Evolutionary conservation across 2,113 vertebrate species (phyloP), one percentile per base, ranked within the genome.

Genomic region (Hyperopisus bebe): DNA sequence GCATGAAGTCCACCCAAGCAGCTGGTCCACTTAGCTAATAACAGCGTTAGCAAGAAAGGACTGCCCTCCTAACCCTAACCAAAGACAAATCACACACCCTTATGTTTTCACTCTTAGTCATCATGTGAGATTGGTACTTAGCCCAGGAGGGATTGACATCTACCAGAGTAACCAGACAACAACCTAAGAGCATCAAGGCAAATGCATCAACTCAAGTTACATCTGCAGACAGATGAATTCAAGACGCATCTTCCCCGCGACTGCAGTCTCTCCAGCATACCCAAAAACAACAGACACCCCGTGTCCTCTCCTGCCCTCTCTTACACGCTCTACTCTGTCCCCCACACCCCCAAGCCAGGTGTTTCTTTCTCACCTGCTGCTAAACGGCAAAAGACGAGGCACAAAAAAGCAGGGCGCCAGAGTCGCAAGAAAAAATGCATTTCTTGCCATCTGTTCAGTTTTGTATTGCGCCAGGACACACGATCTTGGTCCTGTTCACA

Each of bases 101-200:
- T 11, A 42, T 17, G 86, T 86, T 48, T 70, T 58, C 27, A 86
- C 58, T 74, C n/a, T 70, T 46, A 89, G 51, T 89, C 17, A 74
- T 48, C 58, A 47, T 82, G 46, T 21, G 55, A 51, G 83, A 87
- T 62, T 89, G 42, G 83, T 58, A 19, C 74, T 42, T 50, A 27
- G 74, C 53, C 15, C 53, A 83, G 74, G 46, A 15, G 55, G 86
- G 74, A 9, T 10, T 86, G 84, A 27, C 84, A 86, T 86, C 27
- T 24, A 82, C 55, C 55, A 62, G 6, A 62, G 7, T 62, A 62
- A 62, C 44, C 82, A 84, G 82, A 42, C 31, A 39, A 77, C 21
- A 48, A 86, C 44, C 10, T 15, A 48, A 86, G 21, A 5, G 21
- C 17, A 21, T 84, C 46, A 86, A n/a, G 44, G 1, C 10, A 39